Base-by-base conservation (phyloP, 2,888 invertebrate genomes). In the Drosophila colorata region DNA sequence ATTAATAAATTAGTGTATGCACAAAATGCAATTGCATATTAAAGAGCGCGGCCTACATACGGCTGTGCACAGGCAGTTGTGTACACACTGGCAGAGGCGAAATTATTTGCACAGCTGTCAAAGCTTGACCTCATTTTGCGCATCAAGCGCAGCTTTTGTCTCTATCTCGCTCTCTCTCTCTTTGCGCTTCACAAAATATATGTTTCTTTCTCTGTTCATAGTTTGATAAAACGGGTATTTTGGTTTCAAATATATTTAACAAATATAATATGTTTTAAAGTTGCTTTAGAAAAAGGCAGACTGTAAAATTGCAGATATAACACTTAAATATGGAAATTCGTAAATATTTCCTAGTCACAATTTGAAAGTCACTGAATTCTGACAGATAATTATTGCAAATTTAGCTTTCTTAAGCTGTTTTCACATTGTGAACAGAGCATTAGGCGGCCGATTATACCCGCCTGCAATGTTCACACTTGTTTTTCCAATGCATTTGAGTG, bases 31-130 rank as follows among this genome's bases (percentile, higher is more conserved):
- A 88, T 88, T 79, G 74, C 58, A 74, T 77, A 71, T 88, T 74
- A 65, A 86, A 84, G 61, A 25, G 58, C 47, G 49, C 44, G 77
- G 63, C 70, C 77, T 65, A 84, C 57, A 86, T 73, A 58, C 25
- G 37, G 37, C 11, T 40, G 49, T 55, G 35, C 41, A 25, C 71
- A 23, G 28, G 43, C 66, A 66, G 55, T 72, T 73, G 69, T 69
- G 73, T 46, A 76, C 69, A 76, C 85, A 75, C 63, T 60, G 60
- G 59, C 18, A 41, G 47, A 61, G 52, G 68, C 72, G 60, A 87
- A 84, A 88, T 88, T 86, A 88, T 86, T 86, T 86, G 88, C 88
- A 73, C 85, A 86, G 85, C 85, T 86, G 85, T 86, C 85, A 88
- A 79, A 86, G 88, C 83, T 69, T 87, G 85, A 86, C 85, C 85